A percentile compares a stretch with the other conserved stretches of the same genome.
Conservation (phyloP, 2,113 vertebrate species). For the Cryptomyrus ogoouensis region DNA sequence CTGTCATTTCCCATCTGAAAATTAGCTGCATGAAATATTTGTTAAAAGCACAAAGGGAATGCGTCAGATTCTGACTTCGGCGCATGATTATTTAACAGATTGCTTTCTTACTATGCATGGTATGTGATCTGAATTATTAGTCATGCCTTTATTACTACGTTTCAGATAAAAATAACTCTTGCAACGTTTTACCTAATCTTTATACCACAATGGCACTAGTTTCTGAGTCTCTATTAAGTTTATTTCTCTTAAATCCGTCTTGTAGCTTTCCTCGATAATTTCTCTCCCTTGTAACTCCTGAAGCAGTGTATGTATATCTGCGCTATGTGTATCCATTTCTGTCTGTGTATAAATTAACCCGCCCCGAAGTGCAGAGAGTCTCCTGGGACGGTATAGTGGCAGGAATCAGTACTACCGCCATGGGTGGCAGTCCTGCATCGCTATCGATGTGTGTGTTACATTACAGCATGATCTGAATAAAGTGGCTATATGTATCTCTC, state of each 20-base stretch:
- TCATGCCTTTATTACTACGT: not conserved
- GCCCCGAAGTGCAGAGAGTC: constrained; percentile 40
- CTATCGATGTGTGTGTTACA: constrained; percentile 44
- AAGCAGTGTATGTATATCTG: constrained; percentile 18
- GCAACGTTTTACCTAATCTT: not conserved
- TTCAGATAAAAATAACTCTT: not conserved
- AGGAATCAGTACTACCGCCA: constrained; percentile 50
- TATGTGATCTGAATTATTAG: not conserved
- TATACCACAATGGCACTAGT: not conserved
- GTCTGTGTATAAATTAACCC: constrained; percentile 41
- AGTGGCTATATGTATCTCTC: constrained; percentile 3
- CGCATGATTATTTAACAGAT: not conserved
- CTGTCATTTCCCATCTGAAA: not conserved
- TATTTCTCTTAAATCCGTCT: not conserved
- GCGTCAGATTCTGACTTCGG: not conserved
- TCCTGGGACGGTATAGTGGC: constrained; percentile 50
- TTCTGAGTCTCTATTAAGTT: not conserved
- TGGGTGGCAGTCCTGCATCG: constrained; percentile 52
- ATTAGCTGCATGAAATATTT: not conserved
- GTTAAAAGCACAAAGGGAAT: not conserved
- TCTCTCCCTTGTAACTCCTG: not conserved
- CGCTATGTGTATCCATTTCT: constrained; percentile 15
- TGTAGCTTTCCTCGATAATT: not conserved
- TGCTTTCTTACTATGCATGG: not conserved
- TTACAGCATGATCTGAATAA: constrained; percentile 12